These are phyloP conservation scores for Chirona hameri DNA, from an alignment of 2,888 invertebrate genomes.

Conservation along the genomic window DNA sequence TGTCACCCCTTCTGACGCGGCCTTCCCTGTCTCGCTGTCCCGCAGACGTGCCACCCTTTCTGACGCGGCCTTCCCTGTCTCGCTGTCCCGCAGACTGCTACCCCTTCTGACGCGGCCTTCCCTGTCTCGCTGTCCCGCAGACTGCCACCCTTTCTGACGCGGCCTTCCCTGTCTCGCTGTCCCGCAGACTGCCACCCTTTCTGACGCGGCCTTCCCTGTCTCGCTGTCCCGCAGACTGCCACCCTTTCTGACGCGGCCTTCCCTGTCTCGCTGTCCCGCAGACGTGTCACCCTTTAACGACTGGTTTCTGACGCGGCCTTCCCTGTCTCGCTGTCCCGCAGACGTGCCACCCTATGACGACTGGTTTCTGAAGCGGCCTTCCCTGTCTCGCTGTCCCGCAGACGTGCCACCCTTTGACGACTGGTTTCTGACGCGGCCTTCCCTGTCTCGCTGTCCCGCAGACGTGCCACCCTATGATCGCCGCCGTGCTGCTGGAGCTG, in stretches of 20 bases:
- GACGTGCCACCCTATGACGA: slow-evolving; percentile 75
- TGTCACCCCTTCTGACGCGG: slow-evolving; percentile 61
- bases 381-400: slow-evolving; percentile 42
- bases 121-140: slow-evolving; percentile 46
- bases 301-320: too few relatives aligned
- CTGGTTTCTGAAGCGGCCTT: too few relatives aligned
- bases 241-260: slow-evolving; percentile 52
- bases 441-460: slow-evolving; percentile 42
- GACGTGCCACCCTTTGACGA: slow-evolving; percentile 53
- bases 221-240: slow-evolving; percentile 65
- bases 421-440: too few relatives aligned
- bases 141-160: slow-evolving; percentile 67
- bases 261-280: slow-evolving; percentile 42
- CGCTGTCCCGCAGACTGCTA: slow-evolving; percentile 68
- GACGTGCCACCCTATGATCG: slow-evolving; percentile 82
- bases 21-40: neutral
- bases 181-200: slow-evolving; percentile 70
- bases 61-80: too few relatives aligned
- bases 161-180: too few relatives aligned
- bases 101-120: slow-evolving; percentile 47
- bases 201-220: too few relatives aligned
- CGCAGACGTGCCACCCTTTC: slow-evolving; percentile 70
- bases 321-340: slow-evolving; percentile 42
- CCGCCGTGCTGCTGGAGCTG: slow-evolving; percentile 80
- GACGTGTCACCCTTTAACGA: slow-evolving; percentile 68